Conservation (phyloP, 2,888 invertebrate genomes). For the Leptopilina syphax region DNA sequence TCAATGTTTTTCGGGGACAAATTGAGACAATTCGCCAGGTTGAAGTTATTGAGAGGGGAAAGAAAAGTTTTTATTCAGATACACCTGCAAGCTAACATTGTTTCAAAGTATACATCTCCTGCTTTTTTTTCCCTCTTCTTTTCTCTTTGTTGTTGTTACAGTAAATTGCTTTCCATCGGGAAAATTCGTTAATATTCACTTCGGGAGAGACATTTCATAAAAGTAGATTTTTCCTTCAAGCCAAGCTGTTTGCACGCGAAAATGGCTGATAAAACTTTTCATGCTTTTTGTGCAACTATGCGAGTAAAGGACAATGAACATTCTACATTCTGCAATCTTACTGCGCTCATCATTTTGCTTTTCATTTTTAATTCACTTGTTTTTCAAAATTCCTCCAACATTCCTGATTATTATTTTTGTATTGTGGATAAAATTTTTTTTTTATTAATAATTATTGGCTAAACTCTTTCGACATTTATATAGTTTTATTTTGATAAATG, state of each 20-base stretch:
- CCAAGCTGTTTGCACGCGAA: slow-evolving; percentile 23
- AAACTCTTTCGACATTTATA: too few relatives aligned
- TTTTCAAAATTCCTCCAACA: too few relatives aligned
- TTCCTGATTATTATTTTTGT: too few relatives aligned
- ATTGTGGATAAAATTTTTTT: too few relatives aligned
- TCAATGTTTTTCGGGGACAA: too few relatives aligned
- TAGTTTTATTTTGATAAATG: too few relatives aligned
- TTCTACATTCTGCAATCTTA: neutral
- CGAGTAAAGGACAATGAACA: slow-evolving; percentile 2
- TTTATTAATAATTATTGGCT: too few relatives aligned
- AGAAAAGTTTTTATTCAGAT: neutral
- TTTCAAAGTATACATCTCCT: neutral
- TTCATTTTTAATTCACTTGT: neutral
- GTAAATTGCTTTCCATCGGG: slow-evolving; percentile 15
- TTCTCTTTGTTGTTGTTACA: slow-evolving; percentile 11
- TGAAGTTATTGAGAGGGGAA: too few relatives aligned
- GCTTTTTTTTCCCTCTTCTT: neutral
- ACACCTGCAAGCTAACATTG: neutral
- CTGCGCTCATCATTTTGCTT: neutral
- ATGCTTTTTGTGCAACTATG: slow-evolving; percentile 2
- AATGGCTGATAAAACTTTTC: slow-evolving; percentile 25
- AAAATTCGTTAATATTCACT: slow-evolving; percentile 18
- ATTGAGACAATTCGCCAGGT: too few relatives aligned
- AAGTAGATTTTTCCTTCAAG: neutral
- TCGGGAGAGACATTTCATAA: slow-evolving; percentile 13